Base-by-base conservation (phyloP, 2,113 vertebrate species). In the Callopanchax toddi region DNA sequence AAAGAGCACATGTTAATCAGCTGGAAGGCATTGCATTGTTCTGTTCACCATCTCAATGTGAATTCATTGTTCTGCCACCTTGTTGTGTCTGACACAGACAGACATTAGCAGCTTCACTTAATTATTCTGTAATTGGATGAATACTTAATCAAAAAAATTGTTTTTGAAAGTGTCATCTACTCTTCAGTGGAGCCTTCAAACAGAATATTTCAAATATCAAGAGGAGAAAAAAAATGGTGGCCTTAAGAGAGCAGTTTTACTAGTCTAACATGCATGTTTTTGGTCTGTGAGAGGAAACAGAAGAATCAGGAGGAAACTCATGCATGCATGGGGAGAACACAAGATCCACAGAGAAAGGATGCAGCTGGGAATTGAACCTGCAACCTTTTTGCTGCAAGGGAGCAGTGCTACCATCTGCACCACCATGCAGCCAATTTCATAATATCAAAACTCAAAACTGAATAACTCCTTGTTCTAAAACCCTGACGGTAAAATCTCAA, bases 1-100 rank as follows among this genome's bases (percentile, higher is more conserved):
- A 22, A 43, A 48, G n/a, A n/a, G 32, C 6, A 56, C 2, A 11
- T 13, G 56, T 65, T 20, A 67, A 63, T 66, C 11, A 3, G 61
- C 26, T 16, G 26, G 34, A 65, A 48, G 2, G 0, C 48, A 18
- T 39, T 48, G 16, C 23, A 22, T 16, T 10, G 5, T 50, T 11
- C 57, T 48, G 7, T 51, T 39, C 9, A 58, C 59, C n/a, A 22
- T 23, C 34, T 54, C 13, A 8, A 3, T 8, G 7, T 63, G 4
- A 18, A 34, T 6, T 39, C 25, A 8, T 42, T 46, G 10, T 13
- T 51, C 42, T 61, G 15, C 32, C 29, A 29, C 23, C 21, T 43
- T 34, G 18, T 8, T 26, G 22, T 3, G 15, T 53, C 39, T 44
- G 49, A 61, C 42, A 8, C 4, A 17, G 26, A 53, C 45, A 53